Evolutionary conservation across 2,888 invertebrate species (phyloP).

Genomic region (Mactromeris polynyma): DNA sequence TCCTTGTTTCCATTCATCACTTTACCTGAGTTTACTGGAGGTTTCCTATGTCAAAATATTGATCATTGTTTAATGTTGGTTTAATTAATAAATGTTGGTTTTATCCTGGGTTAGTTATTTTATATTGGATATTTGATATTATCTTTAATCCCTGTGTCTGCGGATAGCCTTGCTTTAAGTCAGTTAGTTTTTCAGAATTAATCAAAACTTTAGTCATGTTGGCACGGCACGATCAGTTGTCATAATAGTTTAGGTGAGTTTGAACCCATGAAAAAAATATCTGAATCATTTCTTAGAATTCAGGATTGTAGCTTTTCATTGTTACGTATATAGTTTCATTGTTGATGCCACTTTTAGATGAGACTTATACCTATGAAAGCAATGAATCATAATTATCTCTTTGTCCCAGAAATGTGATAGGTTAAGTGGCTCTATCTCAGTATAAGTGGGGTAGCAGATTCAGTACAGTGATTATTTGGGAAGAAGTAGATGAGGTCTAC

Average conservation of each 20-base stretch:
- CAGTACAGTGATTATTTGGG: neutral
- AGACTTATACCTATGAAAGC: neutral
- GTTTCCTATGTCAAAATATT: neutral
- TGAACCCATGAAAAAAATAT: neutral
- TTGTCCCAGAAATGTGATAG: conserved; percentile 13
- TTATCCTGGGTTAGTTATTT: neutral
- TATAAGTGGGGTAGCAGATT: neutral
- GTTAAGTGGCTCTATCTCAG: neutral
- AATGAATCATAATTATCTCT: conserved; percentile 10
- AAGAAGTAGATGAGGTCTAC: neutral
- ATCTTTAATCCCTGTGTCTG: neutral
- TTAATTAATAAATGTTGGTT: conserved; percentile 2
- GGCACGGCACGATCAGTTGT: too few species aligned
- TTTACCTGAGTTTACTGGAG: neutral
- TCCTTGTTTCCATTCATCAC: neutral
- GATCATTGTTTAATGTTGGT: neutral
- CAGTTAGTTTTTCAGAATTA: too few species aligned
- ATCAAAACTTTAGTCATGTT: too few species aligned
- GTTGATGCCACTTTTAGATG: neutral
- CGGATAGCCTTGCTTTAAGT: neutral
- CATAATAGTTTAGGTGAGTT: too few species aligned
- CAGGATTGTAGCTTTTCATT: neutral
- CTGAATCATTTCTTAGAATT: neutral
- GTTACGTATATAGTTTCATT: neutral
- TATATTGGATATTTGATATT: neutral